These are phyloP conservation scores for Dermolepida albohirtum DNA, from an alignment of 2,888 invertebrate genomes.

Conservation along the genomic window DNA sequence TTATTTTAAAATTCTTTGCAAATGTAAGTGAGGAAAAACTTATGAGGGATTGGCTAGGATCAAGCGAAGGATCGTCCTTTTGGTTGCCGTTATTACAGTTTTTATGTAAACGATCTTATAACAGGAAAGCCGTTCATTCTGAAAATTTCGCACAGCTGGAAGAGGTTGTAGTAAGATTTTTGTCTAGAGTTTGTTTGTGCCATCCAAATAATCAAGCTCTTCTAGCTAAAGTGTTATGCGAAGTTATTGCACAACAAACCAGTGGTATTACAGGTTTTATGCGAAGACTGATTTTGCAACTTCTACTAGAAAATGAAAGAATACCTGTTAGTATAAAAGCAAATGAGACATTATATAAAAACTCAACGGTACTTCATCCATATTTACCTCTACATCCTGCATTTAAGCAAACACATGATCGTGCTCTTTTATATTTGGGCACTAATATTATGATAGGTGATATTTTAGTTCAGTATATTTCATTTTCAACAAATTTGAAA, in stretches of 20 bases:
- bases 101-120: slow-evolving; percentile 69
- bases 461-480: slow-evolving; percentile 75
- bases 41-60: slow-evolving; percentile 91
- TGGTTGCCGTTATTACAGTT: slow-evolving; percentile 86
- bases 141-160: slow-evolving; percentile 71
- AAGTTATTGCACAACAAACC: slow-evolving; percentile 76
- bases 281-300: slow-evolving; percentile 85
- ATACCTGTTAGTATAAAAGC: slow-evolving; percentile 78
- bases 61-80: slow-evolving; percentile 82
- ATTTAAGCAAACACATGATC: slow-evolving; percentile 79
- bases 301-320: slow-evolving; percentile 88
- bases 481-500: slow-evolving; percentile 56
- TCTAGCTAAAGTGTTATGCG: slow-evolving; percentile 82
- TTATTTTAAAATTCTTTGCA: slow-evolving; percentile 84
- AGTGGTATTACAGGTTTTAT: slow-evolving; percentile 88
- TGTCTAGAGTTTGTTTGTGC: slow-evolving; percentile 86
- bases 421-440: slow-evolving; percentile 79
- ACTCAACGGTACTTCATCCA: slow-evolving; percentile 58
- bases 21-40: slow-evolving; percentile 83
- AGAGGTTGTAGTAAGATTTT: slow-evolving; percentile 83
- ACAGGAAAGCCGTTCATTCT: slow-evolving; percentile 55
- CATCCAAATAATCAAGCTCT: slow-evolving; percentile 87
- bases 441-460: slow-evolving; percentile 81
- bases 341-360: slow-evolving; percentile 63
- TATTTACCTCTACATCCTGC: slow-evolving; percentile 72